Percentiles rank a stretch among this genome's conserved stretches.
Evolutionary conservation across 30 jellyfish, hydroid and myxozoan genomes (phyloP).

Genomic region (Catostylus mosaicus): DNA sequence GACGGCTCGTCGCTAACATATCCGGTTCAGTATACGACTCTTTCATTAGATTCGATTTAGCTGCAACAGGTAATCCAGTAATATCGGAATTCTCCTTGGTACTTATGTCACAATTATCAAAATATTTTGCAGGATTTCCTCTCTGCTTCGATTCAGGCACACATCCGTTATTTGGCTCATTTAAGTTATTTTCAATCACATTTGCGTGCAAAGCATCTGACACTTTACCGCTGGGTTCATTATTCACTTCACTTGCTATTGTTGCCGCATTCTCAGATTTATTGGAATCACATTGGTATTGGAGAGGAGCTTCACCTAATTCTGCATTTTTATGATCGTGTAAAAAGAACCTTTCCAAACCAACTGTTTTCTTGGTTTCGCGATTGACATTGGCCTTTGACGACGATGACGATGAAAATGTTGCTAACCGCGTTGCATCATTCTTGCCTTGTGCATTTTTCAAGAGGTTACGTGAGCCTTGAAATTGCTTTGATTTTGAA

Average conservation of each 20-base stretch:
- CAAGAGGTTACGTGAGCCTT: neutral
- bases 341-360: slow-evolving; percentile 4
- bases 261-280: neutral
- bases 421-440: neutral
- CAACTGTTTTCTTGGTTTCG: neutral
- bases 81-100: neutral
- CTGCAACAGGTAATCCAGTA: neutral
- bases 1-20: neutral
- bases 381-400: neutral
- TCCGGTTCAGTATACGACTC: neutral
- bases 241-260: neutral
- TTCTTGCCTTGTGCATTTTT: neutral
- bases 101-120: neutral
- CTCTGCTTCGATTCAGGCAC: neutral
- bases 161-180: neutral
- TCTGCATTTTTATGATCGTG: neutral
- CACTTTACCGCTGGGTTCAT: neutral
- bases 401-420: neutral
- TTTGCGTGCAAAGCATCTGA: neutral
- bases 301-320: neutral
- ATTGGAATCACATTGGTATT: neutral
- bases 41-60: neutral
- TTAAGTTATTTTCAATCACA: neutral
- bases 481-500: neutral
- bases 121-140: neutral